phyloP scores from a whole-genome alignment of 1,140 invertebrate species.

The Drosophila repleta region DNA sequence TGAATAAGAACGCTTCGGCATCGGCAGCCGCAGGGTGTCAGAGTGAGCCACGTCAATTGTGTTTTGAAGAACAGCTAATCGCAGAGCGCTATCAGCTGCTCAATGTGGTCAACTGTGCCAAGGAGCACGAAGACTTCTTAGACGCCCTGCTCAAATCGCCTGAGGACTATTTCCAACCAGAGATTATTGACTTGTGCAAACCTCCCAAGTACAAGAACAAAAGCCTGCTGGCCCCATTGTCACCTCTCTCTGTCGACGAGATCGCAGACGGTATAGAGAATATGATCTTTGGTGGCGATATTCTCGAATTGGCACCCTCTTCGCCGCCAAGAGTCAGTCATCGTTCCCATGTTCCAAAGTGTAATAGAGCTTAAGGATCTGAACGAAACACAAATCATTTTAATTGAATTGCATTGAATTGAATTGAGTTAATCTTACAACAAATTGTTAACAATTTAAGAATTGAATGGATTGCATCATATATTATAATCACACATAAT shows the following conservation, averaged over 20 bases:
- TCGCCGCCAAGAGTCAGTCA: slow-evolving; percentile 46
- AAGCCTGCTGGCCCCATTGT: neutral
- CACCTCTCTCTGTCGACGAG: neutral
- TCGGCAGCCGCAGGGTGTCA: slow-evolving; percentile 12
- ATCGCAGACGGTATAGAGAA: slow-evolving; percentile 7
- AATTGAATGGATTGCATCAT: neutral
- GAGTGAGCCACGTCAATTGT: slow-evolving; percentile 2
- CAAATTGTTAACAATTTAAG: neutral
- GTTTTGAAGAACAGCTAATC: slow-evolving; percentile 38
- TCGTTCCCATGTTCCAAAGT: slow-evolving; percentile 20
- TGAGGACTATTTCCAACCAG: slow-evolving; percentile 54
- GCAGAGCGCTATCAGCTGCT: slow-evolving; percentile 38
- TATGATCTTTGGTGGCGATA: slow-evolving; percentile 24
- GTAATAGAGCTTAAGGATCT: slow-evolving; percentile 4
- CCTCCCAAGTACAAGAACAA: neutral
- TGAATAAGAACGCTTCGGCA: slow-evolving; percentile 24
- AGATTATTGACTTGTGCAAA: slow-evolving; percentile 47
- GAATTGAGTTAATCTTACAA: neutral
- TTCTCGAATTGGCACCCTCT: slow-evolving; percentile 40
- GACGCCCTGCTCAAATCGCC: slow-evolving; percentile 39
- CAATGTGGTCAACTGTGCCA: slow-evolving; percentile 34
- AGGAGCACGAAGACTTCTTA: slow-evolving; percentile 49
- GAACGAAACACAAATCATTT: neutral
- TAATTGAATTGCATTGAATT: no score
- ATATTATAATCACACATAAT: neutral